A percentile compares a stretch with the other conserved stretches of the same genome.
Conservation (phyloP, 2,113 vertebrate genomes). For the Callipepla californica region DNA sequence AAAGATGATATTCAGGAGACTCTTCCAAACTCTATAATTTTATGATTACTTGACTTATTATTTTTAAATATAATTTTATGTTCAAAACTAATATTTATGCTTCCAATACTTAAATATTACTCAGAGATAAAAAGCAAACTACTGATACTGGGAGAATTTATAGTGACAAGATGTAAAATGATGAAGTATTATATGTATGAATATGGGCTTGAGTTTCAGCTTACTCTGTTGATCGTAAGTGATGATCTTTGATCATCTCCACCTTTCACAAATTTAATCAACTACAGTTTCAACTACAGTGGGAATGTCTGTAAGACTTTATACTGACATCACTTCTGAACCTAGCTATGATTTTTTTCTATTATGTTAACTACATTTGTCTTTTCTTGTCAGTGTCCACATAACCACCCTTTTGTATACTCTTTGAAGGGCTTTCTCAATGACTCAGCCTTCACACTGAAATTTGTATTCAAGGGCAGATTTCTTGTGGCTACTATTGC, state of each 20-base stretch:
- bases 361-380: not conserved
- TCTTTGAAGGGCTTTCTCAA: not conserved
- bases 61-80: not conserved
- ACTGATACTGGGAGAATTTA: not conserved
- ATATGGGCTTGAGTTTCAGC: not conserved
- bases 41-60: not conserved
- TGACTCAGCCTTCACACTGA: fast-evolving
- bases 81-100: not conserved
- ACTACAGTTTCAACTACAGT: not conserved
- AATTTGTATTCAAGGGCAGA: fast-evolving
- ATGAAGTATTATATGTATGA: not conserved
- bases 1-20: not conserved
- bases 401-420: fast-evolving
- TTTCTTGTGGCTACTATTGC: not conserved
- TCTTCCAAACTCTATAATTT: not conserved
- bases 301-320: not conserved
- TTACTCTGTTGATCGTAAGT: not conserved
- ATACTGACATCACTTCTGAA: not conserved
- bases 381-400: not conserved
- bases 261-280: not conserved
- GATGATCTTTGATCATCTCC: not conserved
- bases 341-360: not conserved
- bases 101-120: fast-evolving
- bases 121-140: not conserved
- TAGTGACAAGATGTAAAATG: not conserved